These are phyloP conservation scores for Phrynocephalus versicolor DNA, from an alignment of 2,113 vertebrate genomes.

Conservation along the genomic window DNA sequence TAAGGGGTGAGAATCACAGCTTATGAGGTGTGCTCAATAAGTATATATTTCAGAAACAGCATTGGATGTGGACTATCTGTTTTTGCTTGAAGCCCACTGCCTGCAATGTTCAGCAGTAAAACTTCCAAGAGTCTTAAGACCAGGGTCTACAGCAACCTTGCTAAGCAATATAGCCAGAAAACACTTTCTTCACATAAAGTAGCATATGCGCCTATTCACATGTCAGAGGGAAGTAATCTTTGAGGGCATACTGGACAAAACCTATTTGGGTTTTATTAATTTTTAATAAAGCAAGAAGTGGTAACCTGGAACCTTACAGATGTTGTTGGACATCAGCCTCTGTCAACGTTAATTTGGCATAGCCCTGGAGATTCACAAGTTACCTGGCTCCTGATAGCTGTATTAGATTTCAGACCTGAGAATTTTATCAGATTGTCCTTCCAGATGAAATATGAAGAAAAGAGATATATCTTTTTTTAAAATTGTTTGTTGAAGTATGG, in stretches of 20 bases:
- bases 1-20: too few species aligned
- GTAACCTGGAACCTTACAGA: background rate
- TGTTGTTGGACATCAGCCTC: background rate
- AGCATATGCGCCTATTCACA: background rate
- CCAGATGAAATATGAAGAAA: background rate
- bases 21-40: too few species aligned
- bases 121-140: background rate
- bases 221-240: background rate
- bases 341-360: background rate
- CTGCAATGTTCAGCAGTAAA: background rate
- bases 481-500: background rate
- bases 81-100: background rate
- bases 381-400: background rate
- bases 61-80: background rate
- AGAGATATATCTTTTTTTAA: background rate
- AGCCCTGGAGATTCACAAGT: background rate
- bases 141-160: background rate
- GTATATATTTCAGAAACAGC: too few species aligned
- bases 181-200: background rate
- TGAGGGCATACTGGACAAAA: background rate
- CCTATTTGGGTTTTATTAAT: background rate
- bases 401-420: background rate
- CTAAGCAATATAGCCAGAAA: background rate
- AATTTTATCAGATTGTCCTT: background rate
- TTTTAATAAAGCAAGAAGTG: background rate